Base-by-base conservation (phyloP, 2,113 vertebrate genomes). In the Brachyhypopomus gauderio region DNA sequence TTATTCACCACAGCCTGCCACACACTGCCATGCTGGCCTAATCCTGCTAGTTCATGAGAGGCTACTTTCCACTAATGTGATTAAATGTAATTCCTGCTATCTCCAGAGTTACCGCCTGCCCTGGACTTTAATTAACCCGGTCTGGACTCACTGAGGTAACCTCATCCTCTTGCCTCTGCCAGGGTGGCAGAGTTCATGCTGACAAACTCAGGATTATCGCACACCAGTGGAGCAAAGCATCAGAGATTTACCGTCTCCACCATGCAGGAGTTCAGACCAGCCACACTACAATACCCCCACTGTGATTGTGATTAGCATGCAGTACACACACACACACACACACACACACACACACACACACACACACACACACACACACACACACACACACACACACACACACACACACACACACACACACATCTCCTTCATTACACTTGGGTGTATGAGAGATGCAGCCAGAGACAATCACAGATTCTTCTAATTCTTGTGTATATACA, bases 121-220 rank as follows among this genome's bases (percentile, higher is more conserved):
- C 78, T 83, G 72, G 79, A 52, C 87, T 88, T 89, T 89, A 89
- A 90, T 90, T 84, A 87, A 87, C 83, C 82, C 76, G 64, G 12
- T 64, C 76, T 79, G 81, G 83, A 36, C 79, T 71, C 5, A 58
- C 70, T 71, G 64, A 8, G 8, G n/a, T 30, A 17, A 56, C 56
- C 30, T 30, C 62, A 70, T 11, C 45, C 74, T 64, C 75, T 36
- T 79, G 27, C 66, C 12, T 25, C 62, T 36, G 27, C 48, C 67
- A 69, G 30, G 30, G 30, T 30, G 30, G 30, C 30, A 30, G 30
- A 30, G 30, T 30, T 30, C 30, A 30, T 30, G 30, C 30, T 30
- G 30, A 30, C 30, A 30, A 30, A 30, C 30, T 30, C 30, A 30
- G 30, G 30, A 30, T 30, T 30, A 30, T 30, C 30, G 30, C 30